Conservation (phyloP, 2,113 vertebrate species). For the Choloepus hoffmanni region DNA sequence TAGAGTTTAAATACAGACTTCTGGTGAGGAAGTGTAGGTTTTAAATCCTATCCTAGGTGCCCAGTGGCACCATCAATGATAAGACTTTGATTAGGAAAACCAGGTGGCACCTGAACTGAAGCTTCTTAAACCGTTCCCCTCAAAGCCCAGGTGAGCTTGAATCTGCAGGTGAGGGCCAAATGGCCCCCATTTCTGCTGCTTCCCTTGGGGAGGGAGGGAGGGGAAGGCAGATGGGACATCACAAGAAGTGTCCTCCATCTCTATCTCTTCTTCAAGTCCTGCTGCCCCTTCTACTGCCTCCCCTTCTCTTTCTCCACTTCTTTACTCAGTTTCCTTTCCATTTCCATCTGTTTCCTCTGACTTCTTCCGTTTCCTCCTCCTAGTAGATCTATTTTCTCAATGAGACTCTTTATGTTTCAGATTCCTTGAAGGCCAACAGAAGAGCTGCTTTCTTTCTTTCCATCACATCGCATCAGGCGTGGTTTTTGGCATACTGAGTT, state of each 20-base stretch:
- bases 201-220: background rate
- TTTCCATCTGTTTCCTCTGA: background rate
- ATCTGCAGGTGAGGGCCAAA: background rate
- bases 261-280: background rate
- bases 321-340: background rate
- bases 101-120: background rate
- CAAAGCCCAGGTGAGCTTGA: background rate
- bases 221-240: background rate
- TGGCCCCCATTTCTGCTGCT: background rate
- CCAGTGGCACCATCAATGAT: background rate
- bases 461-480: background rate
- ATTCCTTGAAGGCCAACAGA: background rate
- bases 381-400: background rate
- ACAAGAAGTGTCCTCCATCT: background rate
- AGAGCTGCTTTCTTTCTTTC: background rate
- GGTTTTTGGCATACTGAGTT: background rate
- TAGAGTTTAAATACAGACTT: background rate
- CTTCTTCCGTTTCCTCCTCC: background rate
- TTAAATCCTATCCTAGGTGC: background rate
- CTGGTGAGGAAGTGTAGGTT: background rate
- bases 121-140: background rate
- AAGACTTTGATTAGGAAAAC: background rate
- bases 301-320: background rate
- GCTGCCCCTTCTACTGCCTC: background rate
- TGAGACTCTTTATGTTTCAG: background rate